These are phyloP conservation scores for Cydia fagiglandana DNA, from an alignment of 1,140 invertebrate species.

Conservation along the genomic window DNA sequence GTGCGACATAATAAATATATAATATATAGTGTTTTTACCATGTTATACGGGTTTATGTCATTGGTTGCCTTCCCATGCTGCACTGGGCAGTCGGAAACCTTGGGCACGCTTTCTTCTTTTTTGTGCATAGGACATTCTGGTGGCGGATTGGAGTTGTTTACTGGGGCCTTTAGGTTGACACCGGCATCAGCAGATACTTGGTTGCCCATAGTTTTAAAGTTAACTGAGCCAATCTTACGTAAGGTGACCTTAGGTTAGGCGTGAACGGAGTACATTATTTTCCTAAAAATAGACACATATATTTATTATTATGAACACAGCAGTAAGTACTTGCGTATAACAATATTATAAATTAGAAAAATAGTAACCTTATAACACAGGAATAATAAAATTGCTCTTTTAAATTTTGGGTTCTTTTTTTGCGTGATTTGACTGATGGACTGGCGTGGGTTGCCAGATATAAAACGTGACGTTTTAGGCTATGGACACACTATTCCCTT, in stretches of 20 bases:
- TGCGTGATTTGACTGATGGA: neutral
- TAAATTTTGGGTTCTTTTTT: neutral
- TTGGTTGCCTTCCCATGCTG: conserved; percentile 72
- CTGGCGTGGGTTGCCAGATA: neutral
- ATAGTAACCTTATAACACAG: neutral
- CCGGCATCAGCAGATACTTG: conserved; percentile 80
- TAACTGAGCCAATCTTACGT: conserved; percentile 58
- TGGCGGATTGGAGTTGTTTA: conserved; percentile 76
- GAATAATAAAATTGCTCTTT: neutral
- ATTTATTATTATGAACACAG: neutral
- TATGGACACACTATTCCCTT: neutral
- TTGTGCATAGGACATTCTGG: conserved; percentile 89
- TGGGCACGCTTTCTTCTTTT: conserved; percentile 57
- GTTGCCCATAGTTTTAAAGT: conserved; percentile 81
- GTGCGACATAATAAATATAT: conserved; percentile 30
- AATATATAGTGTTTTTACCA: conserved; percentile 81
- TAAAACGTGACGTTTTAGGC: neutral
- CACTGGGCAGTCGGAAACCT: conserved; percentile 83
- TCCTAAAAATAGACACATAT: conserved; percentile 14
- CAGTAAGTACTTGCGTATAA: neutral
- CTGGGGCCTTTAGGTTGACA: conserved; percentile 58
- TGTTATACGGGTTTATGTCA: conserved; percentile 89
- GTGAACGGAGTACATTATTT: conserved; percentile 6
- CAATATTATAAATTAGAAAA: neutral
- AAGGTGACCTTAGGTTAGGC: conserved; percentile 61